Conservation (phyloP, 2,888 invertebrate genomes). For the Drosophila pullipes region DNA sequence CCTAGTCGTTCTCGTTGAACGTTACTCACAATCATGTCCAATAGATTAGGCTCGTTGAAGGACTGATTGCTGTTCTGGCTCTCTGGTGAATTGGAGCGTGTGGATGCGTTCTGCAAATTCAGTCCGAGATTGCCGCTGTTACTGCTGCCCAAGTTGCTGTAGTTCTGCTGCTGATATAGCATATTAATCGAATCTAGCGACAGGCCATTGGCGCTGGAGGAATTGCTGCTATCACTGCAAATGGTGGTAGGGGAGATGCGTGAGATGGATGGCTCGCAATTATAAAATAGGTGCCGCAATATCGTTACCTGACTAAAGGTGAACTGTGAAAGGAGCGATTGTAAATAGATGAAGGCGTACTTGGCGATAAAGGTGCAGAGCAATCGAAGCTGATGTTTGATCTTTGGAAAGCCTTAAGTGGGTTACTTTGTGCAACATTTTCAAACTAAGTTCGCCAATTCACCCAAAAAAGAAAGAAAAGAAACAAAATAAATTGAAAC, state of each 20-base stretch:
- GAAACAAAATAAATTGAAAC: conserved; percentile 64
- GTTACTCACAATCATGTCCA: conserved; percentile 83
- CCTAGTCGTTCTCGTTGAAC: too few relatives aligned
- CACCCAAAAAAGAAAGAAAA: conserved; percentile 68
- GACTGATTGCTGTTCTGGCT: conserved; percentile 84
- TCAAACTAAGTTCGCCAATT: conserved; percentile 84
- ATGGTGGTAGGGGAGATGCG: conserved; percentile 6
- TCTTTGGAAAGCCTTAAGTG: conserved; percentile 85
- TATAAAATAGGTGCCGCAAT: conserved; percentile 44
- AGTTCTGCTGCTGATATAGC: conserved; percentile 74
- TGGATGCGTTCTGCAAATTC: conserved; percentile 75
- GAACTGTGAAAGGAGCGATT: conserved; percentile 85
- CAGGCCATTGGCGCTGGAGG: conserved; percentile 81
- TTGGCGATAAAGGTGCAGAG: conserved; percentile 85
- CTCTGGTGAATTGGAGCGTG: conserved; percentile 85
- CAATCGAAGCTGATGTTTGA: conserved; percentile 85
- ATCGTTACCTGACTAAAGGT: conserved; percentile 84
- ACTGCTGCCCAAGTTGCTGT: conserved; percentile 44
- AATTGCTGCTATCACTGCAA: conserved; percentile 83
- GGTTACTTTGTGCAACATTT: conserved; percentile 85
- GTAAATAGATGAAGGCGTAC: conserved; percentile 85
- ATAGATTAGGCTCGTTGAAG: conserved; percentile 79
- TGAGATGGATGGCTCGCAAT: neutral
- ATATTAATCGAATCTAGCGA: conserved; percentile 82
- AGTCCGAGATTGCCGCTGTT: conserved; percentile 63